Base-by-base conservation (phyloP, 2,797 vertebrate species). In the Eospalax fontanierii region DNA sequence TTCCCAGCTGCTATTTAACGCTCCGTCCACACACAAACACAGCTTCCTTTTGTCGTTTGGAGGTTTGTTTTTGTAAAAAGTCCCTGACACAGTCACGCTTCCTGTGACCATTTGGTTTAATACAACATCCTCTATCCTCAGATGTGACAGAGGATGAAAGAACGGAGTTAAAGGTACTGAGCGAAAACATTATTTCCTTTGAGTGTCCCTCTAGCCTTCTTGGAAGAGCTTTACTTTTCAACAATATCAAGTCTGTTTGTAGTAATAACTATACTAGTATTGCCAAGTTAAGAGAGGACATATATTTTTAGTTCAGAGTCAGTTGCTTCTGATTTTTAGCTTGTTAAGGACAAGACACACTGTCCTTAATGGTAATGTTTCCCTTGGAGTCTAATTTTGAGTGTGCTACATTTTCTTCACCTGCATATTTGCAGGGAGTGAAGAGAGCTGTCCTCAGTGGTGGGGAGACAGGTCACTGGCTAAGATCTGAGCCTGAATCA, bases 51-150 rank as follows among this genome's bases (percentile, higher is more conserved):
- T 78, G 91, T 63, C 87, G 92, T 70, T 89, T 61, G 78, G 61
- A 90, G 79, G 93, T 78, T 96, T 97, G 95, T 97, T 97, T 97
- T 91, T 94, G 95, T 93, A 93, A 94, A 96, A 96, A 95, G 84
- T 40, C 90, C 93, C 97, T 16, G 80, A 71, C 75, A 90, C 46
- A 89, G 91, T 96, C 97, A 97, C n/a, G 61, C 91, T 97, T 97
- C 97, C 97, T 97, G 96, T 81, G 19, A 50, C 14, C 43, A 79
- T 91, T 81, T 46, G 50, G 83, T 93, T 95, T 82, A 78, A 66
- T 95, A 18, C 59, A 79, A 94, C 96, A 94, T 95, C 97, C 94
- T 95, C 63, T 68, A 70, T 93, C 93, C 61, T 89, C 38, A 82
- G 43, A 30, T n/a, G 38, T 84, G 68, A 89, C 57, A 43, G 57